Evolutionary conservation across 1,140 invertebrate species (phyloP), one percentile per base, ranked within the genome.

Genomic region (Zaprionus lachaisei): DNA sequence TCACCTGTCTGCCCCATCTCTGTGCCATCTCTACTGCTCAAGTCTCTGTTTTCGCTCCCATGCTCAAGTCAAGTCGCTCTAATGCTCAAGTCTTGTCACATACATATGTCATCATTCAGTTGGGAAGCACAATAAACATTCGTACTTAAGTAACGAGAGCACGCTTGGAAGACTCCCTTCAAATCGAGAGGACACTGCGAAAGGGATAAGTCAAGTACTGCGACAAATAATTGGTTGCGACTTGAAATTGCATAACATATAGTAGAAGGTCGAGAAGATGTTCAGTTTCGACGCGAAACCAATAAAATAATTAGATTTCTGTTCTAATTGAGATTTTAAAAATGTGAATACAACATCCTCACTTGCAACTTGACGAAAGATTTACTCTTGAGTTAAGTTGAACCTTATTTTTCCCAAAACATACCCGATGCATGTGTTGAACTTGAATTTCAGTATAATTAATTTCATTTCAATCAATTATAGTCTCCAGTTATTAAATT

Each of bases 81-180:
- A 51, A 34, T 34, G 47, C 41, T 20, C 20, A 14, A 14, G 2
- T 51, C 1, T 14, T 22, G 12, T 51, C 47, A 51, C 47, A 51
- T 51, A 51, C 47, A 51, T 51, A 51, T 51, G 47, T 51, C 47
- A 51, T 51, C 47, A 51, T 51, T 51, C 47, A 17, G 37, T 4
- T n/a, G 41, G 20, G 20, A 20, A 5, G 20, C 47, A 51, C 47
- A 51, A 51, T 24, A 51, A 51, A 51, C 47, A 51, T 20, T 51
- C 20, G 20, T 51, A 51, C 47, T 51, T 51, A 51, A 51, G 47
- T 51, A 51, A 51, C 20, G 20, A 51, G 47, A 51, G 47, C 47
- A 20, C 22, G 47, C 22, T 24, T 24, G 4, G 11, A 4, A 51
- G 47, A 51, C 20, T 24, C 47, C 22, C 11, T 24, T 51, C 20